Evolutionary conservation across 2,113 vertebrate genomes (phyloP).

Genomic region (Pollachius pollachius): DNA sequence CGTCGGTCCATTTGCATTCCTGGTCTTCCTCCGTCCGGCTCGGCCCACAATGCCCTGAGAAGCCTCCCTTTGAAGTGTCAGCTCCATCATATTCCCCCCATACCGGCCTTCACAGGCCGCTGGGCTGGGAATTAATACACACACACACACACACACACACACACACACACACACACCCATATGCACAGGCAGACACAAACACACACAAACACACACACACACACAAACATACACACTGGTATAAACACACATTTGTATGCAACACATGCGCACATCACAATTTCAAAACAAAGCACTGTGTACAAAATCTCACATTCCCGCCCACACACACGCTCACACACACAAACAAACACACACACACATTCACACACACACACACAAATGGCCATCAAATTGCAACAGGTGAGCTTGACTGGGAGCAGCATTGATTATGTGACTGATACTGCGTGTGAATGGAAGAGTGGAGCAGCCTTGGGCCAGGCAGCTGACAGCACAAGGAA

Average conservation of each 20-base stretch:
- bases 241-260: too few relatives aligned
- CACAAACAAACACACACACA: background rate
- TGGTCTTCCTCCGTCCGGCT: background rate
- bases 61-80: constrained; percentile 5
- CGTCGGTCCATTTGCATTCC: background rate
- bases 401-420: too few relatives aligned
- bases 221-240: too few relatives aligned
- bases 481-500: too few relatives aligned
- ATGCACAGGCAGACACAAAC: too few relatives aligned
- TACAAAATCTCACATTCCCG: too few relatives aligned
- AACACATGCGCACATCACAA: background rate
- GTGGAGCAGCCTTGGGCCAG: too few relatives aligned
- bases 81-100: constrained; percentile 1
- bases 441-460: too few relatives aligned
- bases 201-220: too few relatives aligned
- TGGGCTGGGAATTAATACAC: background rate
- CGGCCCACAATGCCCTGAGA: background rate
- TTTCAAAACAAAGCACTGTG: background rate
- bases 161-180: constrained; percentile 9
- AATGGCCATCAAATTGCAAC: background rate
- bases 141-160: constrained; percentile 20
- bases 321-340: background rate
- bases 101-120: constrained; percentile 2
- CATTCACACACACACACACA: background rate
- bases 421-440: too few relatives aligned